Conservation (phyloP, 1,140 invertebrate genomes). For the Cyrtorhinus lividipennis region DNA sequence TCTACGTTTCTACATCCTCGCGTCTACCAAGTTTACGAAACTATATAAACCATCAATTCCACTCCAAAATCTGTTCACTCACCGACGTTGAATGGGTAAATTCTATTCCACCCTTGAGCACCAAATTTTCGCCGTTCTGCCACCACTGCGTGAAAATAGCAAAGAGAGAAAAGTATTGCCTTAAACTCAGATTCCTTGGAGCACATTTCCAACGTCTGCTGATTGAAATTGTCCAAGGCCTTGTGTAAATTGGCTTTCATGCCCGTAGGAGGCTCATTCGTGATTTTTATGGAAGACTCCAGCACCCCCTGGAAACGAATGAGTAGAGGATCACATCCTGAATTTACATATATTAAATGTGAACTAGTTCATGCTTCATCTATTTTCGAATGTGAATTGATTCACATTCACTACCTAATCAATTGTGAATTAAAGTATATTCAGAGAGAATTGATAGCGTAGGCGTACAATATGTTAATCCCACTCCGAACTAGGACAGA, state of each 20-base stretch:
- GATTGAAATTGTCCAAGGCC: constrained; percentile 82
- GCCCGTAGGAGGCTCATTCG: constrained; percentile 88
- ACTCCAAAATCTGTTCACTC: constrained; percentile 13
- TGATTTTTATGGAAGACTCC: constrained; percentile 90
- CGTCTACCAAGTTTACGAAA: background rate
- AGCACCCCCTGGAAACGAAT: constrained; percentile 54
- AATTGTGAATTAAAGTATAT: too few species aligned
- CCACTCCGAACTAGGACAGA: too few species aligned
- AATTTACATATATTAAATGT: too few species aligned
- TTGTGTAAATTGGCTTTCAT: constrained; percentile 90
- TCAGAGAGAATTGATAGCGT: too few species aligned
- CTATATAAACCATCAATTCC: background rate
- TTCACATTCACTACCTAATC: too few species aligned
- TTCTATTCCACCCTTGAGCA: constrained; percentile 84
- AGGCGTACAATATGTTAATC: too few species aligned
- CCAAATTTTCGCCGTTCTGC: constrained; percentile 87
- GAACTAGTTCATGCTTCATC: too few species aligned
- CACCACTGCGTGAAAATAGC: constrained; percentile 92
- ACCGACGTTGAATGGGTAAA: constrained; percentile 42
- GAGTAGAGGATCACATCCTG: too few species aligned
- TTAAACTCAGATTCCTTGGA: constrained; percentile 91
- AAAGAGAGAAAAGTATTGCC: constrained; percentile 76
- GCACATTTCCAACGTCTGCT: constrained; percentile 85
- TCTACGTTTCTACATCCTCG: too few species aligned
- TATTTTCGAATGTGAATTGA: too few species aligned